Conservation (phyloP, 2,797 vertebrate species). For the Myotis planiceps region DNA sequence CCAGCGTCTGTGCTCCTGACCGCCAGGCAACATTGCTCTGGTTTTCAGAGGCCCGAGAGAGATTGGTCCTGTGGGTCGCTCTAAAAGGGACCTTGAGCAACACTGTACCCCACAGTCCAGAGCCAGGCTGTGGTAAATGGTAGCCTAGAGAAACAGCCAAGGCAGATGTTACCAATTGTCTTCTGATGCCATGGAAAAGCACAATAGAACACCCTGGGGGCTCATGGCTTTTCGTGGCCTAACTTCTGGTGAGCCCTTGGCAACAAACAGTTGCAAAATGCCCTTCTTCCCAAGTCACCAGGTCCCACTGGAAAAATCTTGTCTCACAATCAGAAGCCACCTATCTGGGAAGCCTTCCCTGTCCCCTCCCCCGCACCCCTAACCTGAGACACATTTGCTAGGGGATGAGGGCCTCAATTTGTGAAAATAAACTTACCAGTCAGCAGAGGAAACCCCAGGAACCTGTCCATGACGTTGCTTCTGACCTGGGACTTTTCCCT, state of each 20-base stretch:
- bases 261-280: neutral
- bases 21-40: neutral
- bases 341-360: neutral
- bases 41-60: neutral
- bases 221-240: neutral
- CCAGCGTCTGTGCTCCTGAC: neutral
- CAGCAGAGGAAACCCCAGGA: neutral
- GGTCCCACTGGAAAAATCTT: neutral
- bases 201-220: neutral
- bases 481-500: neutral
- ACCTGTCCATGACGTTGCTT: neutral
- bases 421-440: neutral
- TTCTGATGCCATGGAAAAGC: neutral
- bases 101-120: neutral
- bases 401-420: neutral
- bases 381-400: neutral
- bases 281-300: neutral
- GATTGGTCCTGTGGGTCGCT: neutral
- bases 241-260: neutral
- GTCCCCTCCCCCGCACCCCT: too few relatives aligned
- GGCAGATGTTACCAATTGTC: constrained; percentile 6
- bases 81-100: neutral
- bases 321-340: neutral
- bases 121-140: neutral
- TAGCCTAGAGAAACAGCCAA: neutral